phyloP scores from a whole-genome alignment of 92 coral and sea anemone species.

The Porites rus region DNA sequence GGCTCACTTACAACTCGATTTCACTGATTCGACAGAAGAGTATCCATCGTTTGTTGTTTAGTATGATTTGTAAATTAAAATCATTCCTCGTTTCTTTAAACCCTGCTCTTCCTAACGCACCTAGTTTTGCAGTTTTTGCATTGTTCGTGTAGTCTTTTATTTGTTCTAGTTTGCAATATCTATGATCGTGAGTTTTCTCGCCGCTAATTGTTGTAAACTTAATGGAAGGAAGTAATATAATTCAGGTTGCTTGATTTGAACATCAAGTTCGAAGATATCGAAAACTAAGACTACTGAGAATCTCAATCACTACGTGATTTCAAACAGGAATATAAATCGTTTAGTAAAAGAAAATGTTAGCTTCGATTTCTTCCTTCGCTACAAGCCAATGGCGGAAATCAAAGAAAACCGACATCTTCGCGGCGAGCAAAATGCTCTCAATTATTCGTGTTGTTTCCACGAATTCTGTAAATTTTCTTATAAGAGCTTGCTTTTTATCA shows the following conservation, averaged over 20 bases:
- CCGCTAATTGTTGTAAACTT: neutral
- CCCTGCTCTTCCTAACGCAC: slow-evolving; percentile 15
- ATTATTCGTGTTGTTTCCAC: neutral
- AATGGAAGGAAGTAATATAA: neutral
- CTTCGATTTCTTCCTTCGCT: no score
- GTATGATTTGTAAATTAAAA: neutral
- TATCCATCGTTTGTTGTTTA: neutral
- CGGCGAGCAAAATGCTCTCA: neutral
- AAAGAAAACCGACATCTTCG: neutral
- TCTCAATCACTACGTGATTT: neutral
- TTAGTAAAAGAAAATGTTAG: no score
- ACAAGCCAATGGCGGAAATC: neutral
- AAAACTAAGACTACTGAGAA: neutral
- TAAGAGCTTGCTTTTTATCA: no score
- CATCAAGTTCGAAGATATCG: neutral
- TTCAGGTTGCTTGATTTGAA: neutral
- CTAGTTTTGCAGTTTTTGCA: slow-evolving; percentile 12
- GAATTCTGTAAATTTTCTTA: neutral
- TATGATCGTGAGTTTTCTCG: neutral
- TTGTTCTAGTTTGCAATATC: neutral
- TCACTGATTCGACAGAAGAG: neutral
- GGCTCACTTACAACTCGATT: neutral
- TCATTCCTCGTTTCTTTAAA: neutral
- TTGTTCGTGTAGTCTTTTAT: neutral
- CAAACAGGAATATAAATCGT: neutral